Conservation (phyloP, 2,888 invertebrate species). For the Drosophila quinaria region DNA sequence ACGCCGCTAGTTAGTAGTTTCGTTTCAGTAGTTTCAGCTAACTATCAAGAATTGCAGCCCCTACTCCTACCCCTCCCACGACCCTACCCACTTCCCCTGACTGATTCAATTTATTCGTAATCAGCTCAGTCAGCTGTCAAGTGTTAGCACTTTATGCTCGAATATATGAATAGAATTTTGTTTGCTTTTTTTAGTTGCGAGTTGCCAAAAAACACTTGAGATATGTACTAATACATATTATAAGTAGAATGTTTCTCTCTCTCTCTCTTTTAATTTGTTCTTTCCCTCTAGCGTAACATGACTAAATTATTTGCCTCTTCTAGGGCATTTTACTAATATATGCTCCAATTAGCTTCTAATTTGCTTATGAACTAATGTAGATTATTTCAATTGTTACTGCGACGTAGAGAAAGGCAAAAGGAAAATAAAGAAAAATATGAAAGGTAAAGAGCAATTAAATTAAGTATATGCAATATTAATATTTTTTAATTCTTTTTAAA, state of each 20-base stretch:
- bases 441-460: neutral
- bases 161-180: neutral
- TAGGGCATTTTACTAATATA: neutral
- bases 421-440: neutral
- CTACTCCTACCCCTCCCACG: neutral
- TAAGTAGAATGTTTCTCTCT: neutral
- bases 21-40: conserved; percentile 6
- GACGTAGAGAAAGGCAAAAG: neutral
- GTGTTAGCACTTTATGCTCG: conserved; percentile 4
- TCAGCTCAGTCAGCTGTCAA: conserved; percentile 25
- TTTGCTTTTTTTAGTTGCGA: conserved; percentile 1
- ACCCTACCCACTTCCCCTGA: neutral
- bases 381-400: neutral
- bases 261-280: neutral
- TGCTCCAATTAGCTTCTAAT: neutral
- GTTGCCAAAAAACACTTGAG: conserved; percentile 11
- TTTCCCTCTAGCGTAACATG: neutral
- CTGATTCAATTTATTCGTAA: conserved; percentile 5
- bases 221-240: neutral
- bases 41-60: neutral
- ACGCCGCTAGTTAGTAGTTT: conserved; percentile 38
- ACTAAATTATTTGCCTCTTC: neutral
- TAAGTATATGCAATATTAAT: neutral
- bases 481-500: too few relatives aligned
- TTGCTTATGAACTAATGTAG: neutral